Conservation (phyloP, 2,888 invertebrate genomes). For the Taphrorychus bicolor region DNA sequence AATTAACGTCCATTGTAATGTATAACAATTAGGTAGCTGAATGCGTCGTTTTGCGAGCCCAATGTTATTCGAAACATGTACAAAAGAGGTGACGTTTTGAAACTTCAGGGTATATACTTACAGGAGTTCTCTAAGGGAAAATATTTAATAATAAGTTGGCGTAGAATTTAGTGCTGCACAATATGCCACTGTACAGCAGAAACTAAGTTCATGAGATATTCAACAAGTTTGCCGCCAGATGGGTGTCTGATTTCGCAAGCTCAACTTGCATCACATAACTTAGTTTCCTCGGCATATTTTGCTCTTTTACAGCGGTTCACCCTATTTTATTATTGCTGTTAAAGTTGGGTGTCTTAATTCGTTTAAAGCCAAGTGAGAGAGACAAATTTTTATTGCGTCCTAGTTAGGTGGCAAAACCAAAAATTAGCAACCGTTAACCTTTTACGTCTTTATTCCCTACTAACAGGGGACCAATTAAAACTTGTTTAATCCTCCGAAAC, state of each 20-base stretch:
- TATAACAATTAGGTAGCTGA: not conserved
- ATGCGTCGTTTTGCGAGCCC: not conserved
- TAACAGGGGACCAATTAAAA: constrained; percentile 2
- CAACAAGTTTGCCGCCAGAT: constrained; percentile 33
- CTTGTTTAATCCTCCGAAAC: constrained; percentile 7
- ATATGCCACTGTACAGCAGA: constrained; percentile 29
- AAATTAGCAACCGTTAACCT: constrained; percentile 5
- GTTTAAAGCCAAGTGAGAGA: not conserved
- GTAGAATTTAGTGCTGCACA: constrained; percentile 21
- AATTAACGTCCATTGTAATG: constrained; percentile 1
- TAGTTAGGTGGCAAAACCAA: not conserved
- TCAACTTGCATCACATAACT: constrained; percentile 22
- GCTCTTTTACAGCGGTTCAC: constrained; percentile 20
- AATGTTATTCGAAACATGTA: constrained; percentile 9
- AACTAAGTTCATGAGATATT: constrained; percentile 37
- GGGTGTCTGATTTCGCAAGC: constrained; percentile 28
- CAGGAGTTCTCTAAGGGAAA: constrained; percentile 14
- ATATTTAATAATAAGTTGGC: constrained; percentile 33
- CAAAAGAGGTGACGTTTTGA: constrained; percentile 9
- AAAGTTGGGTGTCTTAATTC: too few species aligned
- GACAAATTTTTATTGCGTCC: not conserved
- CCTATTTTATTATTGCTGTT: constrained; percentile 6
- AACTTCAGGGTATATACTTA: constrained; percentile 10
- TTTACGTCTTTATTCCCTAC: constrained; percentile 4
- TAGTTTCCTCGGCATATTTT: constrained; percentile 25